phyloP scores from a whole-genome alignment of 2,113 vertebrate genomes.

The Phoenicopterus ruber region DNA sequence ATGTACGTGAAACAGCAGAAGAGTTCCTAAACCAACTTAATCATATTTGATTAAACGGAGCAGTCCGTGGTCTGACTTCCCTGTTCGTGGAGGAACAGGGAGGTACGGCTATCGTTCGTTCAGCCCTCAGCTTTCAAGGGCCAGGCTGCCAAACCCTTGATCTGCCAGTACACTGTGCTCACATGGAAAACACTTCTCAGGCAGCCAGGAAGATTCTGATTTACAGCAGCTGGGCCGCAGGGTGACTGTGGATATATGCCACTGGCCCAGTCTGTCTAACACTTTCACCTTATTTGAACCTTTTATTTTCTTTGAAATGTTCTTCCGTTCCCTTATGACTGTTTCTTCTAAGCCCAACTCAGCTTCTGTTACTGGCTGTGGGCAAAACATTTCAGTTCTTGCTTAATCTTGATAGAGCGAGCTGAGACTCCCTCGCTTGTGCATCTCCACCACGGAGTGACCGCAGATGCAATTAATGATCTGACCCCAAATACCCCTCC shows the following conservation, averaged over 20 bases:
- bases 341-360: neutral
- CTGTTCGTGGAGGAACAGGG: neutral
- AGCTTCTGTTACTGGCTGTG: constrained; percentile 43
- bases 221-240: constrained; percentile 44
- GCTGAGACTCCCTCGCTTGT: neutral
- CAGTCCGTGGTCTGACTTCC: neutral
- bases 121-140: neutral
- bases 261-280: neutral
- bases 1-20: neutral
- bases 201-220: constrained; percentile 37
- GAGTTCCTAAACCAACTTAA: neutral
- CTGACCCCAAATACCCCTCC: neutral
- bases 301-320: constrained; percentile 48
- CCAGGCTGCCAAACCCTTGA: neutral
- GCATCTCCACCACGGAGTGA: neutral
- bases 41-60: neutral
- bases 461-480: neutral
- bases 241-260: neutral
- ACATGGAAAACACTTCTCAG: constrained; percentile 26
- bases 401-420: neutral
- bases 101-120: neutral
- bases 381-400: constrained; percentile 1
- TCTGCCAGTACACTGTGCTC: constrained; percentile 36
- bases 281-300: constrained; percentile 38
- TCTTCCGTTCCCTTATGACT: neutral